Evolutionary conservation across 2,797 vertebrate genomes (phyloP), one percentile per base, ranked within the genome.

Genomic region (Cirrhinus molitorella): DNA sequence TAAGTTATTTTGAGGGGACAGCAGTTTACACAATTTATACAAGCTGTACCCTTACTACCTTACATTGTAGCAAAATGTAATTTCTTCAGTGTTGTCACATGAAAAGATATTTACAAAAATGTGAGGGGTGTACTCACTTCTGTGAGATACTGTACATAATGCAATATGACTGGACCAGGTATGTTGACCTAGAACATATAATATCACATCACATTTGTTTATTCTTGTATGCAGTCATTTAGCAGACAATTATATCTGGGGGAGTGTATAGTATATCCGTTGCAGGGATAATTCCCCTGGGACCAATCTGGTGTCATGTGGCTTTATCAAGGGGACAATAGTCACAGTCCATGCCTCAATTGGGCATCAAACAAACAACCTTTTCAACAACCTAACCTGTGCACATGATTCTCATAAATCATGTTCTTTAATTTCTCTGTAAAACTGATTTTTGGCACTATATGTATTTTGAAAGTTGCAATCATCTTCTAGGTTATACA

Each of bases 181-280:
- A 9, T 23, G 11, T 31, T 71, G 37, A 59, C 11, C 66, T 28
- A 70, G 23, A 70, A 80, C 37, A 55, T 5, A 70, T 59, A 31
- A 70, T 45, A 80, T 71, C 66, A 17, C 17, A 57, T 71, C 47
- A 47, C 37, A n/a, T 57, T 34, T 57, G 74, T 76, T 76, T 68
- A 28, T 57, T 55, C 49, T 70, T 80, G 11, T 57, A 57, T 2
- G 55, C 9, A 45, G 5, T 45, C 21, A 59, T 71, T 59, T 45
- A 45, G 34, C 51, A 59, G 23, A 71, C 40, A 14, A 2, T 47
- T 70, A 65, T 63, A 17, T 19, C 7, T 6, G 68, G 78, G 68
- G 49, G 11, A 55, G 25, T 1, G 5, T 43, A 28, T 1, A n/a
- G 4, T 28, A 7, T 55, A 55, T 21, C 13, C 28, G 2, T 43